These are phyloP conservation scores for Masticophis lateralis DNA, from an alignment of 2,797 vertebrate genomes.

Conservation along the genomic window DNA sequence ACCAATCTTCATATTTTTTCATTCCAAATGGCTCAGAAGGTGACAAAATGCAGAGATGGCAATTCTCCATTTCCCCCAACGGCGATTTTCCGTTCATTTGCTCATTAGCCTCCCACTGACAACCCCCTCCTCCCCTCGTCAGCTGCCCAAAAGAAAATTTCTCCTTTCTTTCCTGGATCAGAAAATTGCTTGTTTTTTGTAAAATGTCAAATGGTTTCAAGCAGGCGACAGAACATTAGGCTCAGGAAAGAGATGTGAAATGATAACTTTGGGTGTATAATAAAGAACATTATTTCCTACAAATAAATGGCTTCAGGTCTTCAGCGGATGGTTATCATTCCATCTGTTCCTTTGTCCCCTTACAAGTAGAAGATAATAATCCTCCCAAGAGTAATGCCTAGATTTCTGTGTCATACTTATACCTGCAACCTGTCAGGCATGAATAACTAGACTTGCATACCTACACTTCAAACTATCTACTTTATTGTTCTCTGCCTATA, in stretches of 20 bases:
- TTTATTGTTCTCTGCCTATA: not conserved
- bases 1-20: not conserved
- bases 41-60: not conserved
- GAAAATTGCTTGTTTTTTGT: not conserved
- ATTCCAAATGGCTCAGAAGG: not conserved
- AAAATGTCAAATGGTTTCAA: not conserved
- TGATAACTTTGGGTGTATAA: not conserved
- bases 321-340: fast-evolving
- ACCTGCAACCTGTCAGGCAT: not conserved
- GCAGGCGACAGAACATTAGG: fast-evolving
- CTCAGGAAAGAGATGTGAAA: not conserved
- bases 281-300: not conserved
- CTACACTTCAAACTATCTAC: not conserved
- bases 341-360: not conserved
- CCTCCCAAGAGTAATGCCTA: fast-evolving
- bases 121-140: not conserved
- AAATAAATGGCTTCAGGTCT: not conserved
- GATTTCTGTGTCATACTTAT: not conserved
- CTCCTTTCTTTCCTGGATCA: not conserved
- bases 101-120: fast-evolving
- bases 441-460: not conserved
- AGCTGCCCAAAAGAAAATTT: not conserved
- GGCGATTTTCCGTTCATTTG: not conserved
- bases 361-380: not conserved
- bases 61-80: not conserved